A percentile compares a stretch with the other conserved stretches of the same genome.
Conservation (phyloP, 2,113 vertebrate genomes). For the Promerops cafer region DNA sequence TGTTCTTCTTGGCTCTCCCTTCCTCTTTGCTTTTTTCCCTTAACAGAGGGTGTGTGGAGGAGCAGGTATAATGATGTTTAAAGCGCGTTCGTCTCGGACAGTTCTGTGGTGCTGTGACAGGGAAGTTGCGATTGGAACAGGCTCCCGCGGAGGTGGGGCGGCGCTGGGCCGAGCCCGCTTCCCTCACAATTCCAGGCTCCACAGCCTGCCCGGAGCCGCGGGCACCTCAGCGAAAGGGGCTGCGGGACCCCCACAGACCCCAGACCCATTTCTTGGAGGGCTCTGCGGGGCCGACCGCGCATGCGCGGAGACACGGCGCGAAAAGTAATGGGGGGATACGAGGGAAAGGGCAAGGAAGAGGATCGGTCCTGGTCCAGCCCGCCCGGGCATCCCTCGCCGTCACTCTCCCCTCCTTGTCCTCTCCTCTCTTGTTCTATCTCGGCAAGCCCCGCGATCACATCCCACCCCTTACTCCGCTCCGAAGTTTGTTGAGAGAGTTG, state of each 20-base stretch:
- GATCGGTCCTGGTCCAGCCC: not conserved
- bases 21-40: not conserved
- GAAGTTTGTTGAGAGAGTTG: not conserved
- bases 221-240: accelerated
- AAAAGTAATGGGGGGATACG: not conserved
- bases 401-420: not conserved
- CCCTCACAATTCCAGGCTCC: not conserved
- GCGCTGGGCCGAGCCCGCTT: not conserved
- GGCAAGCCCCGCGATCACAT: accelerated
- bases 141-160: not conserved
- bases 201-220: not conserved
- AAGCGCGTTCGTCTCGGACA: accelerated
- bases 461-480: not conserved
- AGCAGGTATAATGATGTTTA: not conserved
- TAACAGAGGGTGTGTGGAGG: not conserved
- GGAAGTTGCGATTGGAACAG: not conserved
- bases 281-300: not conserved
- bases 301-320: not conserved
- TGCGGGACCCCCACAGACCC: not conserved
- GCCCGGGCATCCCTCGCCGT: not conserved
- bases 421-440: accelerated
- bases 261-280: accelerated
- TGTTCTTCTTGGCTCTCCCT: not conserved
- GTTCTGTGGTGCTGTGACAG: not conserved
- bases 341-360: not conserved